Conservation (phyloP, 2,888 invertebrate genomes). For the Volucella zonaria region DNA sequence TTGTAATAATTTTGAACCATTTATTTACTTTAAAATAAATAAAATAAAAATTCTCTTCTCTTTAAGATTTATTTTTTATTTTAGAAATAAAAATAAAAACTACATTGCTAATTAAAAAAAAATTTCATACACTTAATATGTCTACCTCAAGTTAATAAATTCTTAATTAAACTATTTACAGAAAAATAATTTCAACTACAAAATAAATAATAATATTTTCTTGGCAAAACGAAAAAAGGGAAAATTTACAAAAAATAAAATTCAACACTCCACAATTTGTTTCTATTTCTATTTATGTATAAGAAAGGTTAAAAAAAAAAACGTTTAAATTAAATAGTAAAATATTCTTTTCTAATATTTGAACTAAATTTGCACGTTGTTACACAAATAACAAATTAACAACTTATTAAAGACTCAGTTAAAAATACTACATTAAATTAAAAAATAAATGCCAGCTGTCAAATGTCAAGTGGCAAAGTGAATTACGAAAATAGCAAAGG, state of each 20-base stretch:
- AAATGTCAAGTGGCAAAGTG: too few species aligned
- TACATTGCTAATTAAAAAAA: constrained; percentile 6
- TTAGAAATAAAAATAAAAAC: constrained; percentile 33
- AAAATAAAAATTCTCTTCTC: neutral
- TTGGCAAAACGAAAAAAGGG: constrained; percentile 37
- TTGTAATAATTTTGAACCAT: neutral
- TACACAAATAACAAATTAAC: constrained; percentile 66
- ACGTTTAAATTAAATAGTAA: constrained; percentile 31
- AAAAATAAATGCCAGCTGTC: neutral
- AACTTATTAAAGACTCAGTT: constrained; percentile 27
- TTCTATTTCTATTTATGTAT: constrained; percentile 3
- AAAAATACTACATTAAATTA: constrained; percentile 17
- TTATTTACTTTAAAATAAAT: neutral
- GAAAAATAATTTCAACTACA: constrained; percentile 64
- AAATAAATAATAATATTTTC: constrained; percentile 66
- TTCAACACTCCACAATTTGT: constrained; percentile 17
- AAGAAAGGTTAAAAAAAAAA: neutral
- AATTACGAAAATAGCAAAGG: too few species aligned
- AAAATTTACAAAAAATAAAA: constrained; percentile 53
- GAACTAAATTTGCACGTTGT: constrained; percentile 63
- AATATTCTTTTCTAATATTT: constrained; percentile 64
- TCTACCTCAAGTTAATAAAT: constrained; percentile 3
- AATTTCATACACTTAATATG: constrained; percentile 3
- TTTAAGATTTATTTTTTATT: constrained; percentile 48
- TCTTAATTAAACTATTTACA: constrained; percentile 59